Evolutionary conservation across 2,888 invertebrate species (phyloP), one percentile per base, ranked within the genome.

Genomic region (Amphipyra tragopoginis): DNA sequence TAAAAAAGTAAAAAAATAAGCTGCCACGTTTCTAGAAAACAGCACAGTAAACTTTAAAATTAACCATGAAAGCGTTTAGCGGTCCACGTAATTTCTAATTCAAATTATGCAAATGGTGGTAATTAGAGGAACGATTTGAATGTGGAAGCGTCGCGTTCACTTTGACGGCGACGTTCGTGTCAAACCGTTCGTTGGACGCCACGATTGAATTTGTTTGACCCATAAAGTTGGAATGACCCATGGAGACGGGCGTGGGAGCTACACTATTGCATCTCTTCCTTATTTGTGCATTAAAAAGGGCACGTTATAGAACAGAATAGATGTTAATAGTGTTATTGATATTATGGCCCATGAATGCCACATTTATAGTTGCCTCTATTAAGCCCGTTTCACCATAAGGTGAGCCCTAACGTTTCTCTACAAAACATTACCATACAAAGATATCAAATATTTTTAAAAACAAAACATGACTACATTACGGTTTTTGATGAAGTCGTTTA

Each of bases 141-240:
- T 78, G 45, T 60, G 54, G 61, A 77, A 68, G 50, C 61, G 55
- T 72, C 51, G 71, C 70, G 47, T 61, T 68, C 75, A 15, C 74
- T 78, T 71, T 68, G 76, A 74, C 38, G 64, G 55, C 59, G 10
- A 26, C 26, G 53, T 54, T 69, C 66, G 68, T 65, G 71, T 76
- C 58, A 74, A 69, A 58, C 63, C 53, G 74, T 76, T 64, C 60
- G 58, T 77, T 45, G 56, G 54, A 53, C 57, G 51, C 62, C 72
- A 67, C 72, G 77, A 75, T 75, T 66, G 79, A 75, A 77, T 79
- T 54, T 62, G 69, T 51, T 79, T 79, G 79, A 79, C 75, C 77
- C 64, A 79, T 78, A 74, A 72, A 79, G 48, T 39, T 49, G 51
- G 50, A 75, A 65, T 79, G 65, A 62, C 74, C 75, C 55, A 63